A percentile compares a stretch with the other conserved stretches of the same genome.
phyloP scores from a whole-genome alignment of 2,113 vertebrate genomes.

The Hylia prasina region DNA sequence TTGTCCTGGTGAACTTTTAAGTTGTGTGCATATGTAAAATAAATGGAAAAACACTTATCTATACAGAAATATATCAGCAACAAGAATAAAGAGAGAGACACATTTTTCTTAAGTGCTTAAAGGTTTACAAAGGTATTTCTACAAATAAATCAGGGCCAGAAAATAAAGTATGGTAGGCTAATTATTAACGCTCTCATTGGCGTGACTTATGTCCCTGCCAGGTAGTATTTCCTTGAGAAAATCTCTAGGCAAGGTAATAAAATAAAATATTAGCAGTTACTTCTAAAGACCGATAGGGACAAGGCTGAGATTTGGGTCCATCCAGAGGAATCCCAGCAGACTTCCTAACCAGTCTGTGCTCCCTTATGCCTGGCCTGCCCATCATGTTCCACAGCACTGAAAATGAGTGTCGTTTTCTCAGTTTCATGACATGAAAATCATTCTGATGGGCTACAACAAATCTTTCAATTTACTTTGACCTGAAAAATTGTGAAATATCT shows the following conservation, averaged over 20 bases:
- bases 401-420: background rate
- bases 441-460: background rate
- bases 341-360: fast-evolving
- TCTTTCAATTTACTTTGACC: background rate
- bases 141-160: background rate
- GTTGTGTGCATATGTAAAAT: background rate
- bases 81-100: background rate
- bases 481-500: background rate
- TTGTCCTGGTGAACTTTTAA: background rate
- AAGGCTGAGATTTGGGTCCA: background rate
- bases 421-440: background rate
- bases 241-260: background rate
- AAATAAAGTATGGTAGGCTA: background rate
- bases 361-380: background rate
- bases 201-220: background rate
- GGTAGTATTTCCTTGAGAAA: background rate
- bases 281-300: background rate
- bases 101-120: background rate
- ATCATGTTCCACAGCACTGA: background rate
- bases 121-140: background rate
- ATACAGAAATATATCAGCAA: background rate
- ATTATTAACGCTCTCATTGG: background rate
- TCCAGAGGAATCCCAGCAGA: background rate
- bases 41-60: background rate
- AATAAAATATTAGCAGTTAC: background rate